A percentile compares a stretch with the other conserved stretches of the same genome.
phyloP scores from a whole-genome alignment of 2,797 vertebrate genomes.

The Hybognathus amarus region DNA sequence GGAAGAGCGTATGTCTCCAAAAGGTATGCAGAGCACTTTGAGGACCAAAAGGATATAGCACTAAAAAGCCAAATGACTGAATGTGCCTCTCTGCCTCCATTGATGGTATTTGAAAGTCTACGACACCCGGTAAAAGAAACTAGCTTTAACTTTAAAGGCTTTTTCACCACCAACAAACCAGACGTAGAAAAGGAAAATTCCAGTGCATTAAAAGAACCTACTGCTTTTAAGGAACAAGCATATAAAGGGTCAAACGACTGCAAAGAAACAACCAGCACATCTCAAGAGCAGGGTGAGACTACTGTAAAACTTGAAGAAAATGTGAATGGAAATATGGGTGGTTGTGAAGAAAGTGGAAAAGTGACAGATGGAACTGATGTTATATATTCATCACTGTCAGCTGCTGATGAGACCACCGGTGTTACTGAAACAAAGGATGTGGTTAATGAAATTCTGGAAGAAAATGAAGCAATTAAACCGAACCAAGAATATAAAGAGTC shows the following conservation, averaged over 20 bases:
- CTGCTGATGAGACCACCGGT: slow-evolving; percentile 53
- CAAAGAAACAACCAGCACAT: background rate
- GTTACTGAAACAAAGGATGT: slow-evolving; percentile 20
- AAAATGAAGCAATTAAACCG: slow-evolving; percentile 20
- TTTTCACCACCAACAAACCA: slow-evolving; percentile 63
- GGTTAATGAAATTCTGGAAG: slow-evolving; percentile 19
- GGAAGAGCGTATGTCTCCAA: slow-evolving; percentile 68
- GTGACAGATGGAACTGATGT: slow-evolving; percentile 28
- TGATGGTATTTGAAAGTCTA: slow-evolving; percentile 79
- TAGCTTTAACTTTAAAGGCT: slow-evolving; percentile 74
- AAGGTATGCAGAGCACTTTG: slow-evolving; percentile 47
- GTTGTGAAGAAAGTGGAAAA: background rate
- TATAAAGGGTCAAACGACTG: background rate
- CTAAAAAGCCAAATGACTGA: slow-evolving; percentile 51
- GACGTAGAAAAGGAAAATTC: background rate
- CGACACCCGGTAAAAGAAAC: slow-evolving; percentile 78
- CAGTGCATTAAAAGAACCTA: background rate
- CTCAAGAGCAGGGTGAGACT: slow-evolving; percentile 2
- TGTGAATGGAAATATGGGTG: background rate
- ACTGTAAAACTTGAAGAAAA: slow-evolving; percentile 19
- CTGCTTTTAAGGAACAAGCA: background rate
- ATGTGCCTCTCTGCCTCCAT: slow-evolving; percentile 77
- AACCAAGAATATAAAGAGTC: slow-evolving; percentile 31
- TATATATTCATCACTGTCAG: background rate
- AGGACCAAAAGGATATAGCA: slow-evolving; percentile 50